Conservation (phyloP, 2,113 vertebrate species). For the Brachyhypopomus gauderio region DNA sequence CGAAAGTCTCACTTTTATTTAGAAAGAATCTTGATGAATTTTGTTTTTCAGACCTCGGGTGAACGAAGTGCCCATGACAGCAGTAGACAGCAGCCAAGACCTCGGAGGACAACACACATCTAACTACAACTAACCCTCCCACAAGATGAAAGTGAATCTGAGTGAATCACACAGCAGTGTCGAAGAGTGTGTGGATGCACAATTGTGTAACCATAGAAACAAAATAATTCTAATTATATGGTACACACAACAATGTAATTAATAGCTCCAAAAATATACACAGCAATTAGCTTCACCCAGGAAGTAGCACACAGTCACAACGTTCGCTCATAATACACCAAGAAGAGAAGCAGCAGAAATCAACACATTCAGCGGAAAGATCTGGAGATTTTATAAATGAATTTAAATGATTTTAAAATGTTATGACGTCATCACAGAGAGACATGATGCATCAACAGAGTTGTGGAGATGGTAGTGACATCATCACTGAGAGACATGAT, state of each 20-base stretch:
- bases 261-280: conserved; percentile 28
- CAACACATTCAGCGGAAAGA: not conserved
- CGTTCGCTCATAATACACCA: not conserved
- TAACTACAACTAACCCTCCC: not conserved
- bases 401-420: no score
- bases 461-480: no score
- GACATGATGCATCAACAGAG: no score
- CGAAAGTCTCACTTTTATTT: no score
- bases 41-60: no score
- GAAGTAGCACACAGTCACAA: not conserved
- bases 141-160: not conserved
- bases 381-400: no score
- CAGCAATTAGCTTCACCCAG: conserved; percentile 25
- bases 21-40: no score
- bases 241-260: conserved; percentile 7
- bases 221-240: not conserved
- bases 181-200: not conserved
- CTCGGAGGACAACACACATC: no score
- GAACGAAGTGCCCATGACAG: no score
- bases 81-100: not conserved
- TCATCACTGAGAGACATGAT: no score
- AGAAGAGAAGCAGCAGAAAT: not conserved
- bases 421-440: no score
- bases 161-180: not conserved
- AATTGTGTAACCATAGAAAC: conserved; percentile 19